Percentiles rank a stretch among this genome's conserved stretches.
phyloP scores from a whole-genome alignment of 2,113 vertebrate genomes.

The Mormyrus lacerda region DNA sequence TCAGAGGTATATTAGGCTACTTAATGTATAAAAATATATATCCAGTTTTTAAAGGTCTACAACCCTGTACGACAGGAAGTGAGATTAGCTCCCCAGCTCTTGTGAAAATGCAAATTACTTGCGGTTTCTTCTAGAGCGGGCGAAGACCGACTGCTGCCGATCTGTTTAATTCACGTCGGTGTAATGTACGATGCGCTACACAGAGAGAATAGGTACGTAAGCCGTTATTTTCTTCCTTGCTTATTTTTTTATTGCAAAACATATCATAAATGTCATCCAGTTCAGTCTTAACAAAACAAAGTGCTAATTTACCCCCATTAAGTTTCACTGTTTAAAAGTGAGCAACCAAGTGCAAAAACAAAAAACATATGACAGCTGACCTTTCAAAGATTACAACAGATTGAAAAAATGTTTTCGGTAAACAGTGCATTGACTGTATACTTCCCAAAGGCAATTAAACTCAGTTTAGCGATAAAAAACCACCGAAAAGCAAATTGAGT shows the following conservation, averaged over 20 bases:
- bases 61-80: slow-evolving; percentile 17
- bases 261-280: slow-evolving; percentile 31
- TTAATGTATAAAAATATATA: not conserved
- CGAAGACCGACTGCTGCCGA: not conserved
- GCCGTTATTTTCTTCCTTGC: not conserved
- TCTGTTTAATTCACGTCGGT: not conserved
- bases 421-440: not conserved
- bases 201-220: not conserved
- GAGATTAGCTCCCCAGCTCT: slow-evolving; percentile 17
- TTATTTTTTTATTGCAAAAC: slow-evolving; percentile 49
- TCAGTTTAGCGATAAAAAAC: not conserved
- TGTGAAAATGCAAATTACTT: slow-evolving; percentile 15
- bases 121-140: slow-evolving; percentile 20
- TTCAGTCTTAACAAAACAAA: slow-evolving; percentile 35
- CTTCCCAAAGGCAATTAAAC: not conserved
- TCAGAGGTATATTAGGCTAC: not conserved
- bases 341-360: slow-evolving; percentile 24
- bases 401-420: not conserved
- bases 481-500: not conserved
- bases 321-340: slow-evolving; percentile 28
- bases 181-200: not conserved
- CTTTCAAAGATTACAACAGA: not conserved
- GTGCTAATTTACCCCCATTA: slow-evolving; percentile 29
- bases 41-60: not conserved
- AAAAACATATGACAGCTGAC: not conserved